Percentiles rank a stretch among this genome's conserved stretches.
These are phyloP conservation scores for Bellardia bayeri DNA, from an alignment of 2,888 invertebrate species.

Conservation along the genomic window DNA sequence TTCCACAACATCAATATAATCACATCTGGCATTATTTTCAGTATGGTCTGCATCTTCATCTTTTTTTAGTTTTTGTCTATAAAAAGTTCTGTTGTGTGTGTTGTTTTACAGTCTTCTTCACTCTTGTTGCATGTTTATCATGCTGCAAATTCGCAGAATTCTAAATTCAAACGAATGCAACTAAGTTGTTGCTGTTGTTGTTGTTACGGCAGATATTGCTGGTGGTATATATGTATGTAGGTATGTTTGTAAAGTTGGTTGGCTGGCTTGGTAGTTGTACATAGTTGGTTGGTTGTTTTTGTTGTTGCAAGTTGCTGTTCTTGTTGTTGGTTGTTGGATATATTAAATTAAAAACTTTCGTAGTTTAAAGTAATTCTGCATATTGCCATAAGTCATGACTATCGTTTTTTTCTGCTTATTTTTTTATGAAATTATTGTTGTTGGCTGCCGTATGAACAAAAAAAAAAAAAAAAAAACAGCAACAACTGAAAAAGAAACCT, in stretches of 20 bases:
- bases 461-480: constrained; percentile 48
- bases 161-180: constrained; percentile 81
- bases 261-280: background rate
- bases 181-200: constrained; percentile 51
- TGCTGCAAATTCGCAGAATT: constrained; percentile 80
- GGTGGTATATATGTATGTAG: background rate
- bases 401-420: constrained; percentile 34
- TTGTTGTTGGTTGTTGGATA: constrained; percentile 56
- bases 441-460: constrained; percentile 68
- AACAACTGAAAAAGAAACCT: constrained; percentile 62
- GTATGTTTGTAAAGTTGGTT: background rate
- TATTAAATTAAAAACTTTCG: constrained; percentile 74
- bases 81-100: background rate
- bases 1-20: constrained; percentile 71
- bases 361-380: constrained; percentile 73
- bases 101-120: constrained; percentile 64
- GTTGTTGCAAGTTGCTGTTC: background rate
- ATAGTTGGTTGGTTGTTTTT: background rate
- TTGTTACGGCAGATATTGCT: constrained; percentile 51
- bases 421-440: constrained; percentile 69
- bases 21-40: constrained; percentile 74
- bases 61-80: constrained; percentile 6
- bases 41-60: constrained; percentile 67
- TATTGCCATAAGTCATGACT: constrained; percentile 74
- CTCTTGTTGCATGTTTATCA: constrained; percentile 74